Evolutionary conservation across 2,888 invertebrate genomes (phyloP).

Genomic region (Aplocera efformata): DNA sequence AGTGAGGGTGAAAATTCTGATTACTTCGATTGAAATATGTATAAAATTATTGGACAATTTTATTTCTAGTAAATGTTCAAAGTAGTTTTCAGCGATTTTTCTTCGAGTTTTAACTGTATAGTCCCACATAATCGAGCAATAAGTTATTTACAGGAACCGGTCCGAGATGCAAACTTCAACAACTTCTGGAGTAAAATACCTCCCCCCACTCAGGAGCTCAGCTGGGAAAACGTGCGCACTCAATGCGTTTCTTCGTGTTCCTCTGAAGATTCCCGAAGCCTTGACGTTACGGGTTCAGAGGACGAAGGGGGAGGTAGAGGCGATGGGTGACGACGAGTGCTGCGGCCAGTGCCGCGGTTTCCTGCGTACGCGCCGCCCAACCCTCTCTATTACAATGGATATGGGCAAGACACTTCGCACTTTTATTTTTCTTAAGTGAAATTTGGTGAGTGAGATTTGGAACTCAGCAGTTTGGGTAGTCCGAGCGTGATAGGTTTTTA

Average conservation of each 20-base stretch:
- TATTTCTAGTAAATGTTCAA: no score
- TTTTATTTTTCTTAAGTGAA: constrained; percentile 59
- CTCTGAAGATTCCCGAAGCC: constrained; percentile 72
- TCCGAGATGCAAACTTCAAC: constrained; percentile 67
- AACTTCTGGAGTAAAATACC: constrained; percentile 74
- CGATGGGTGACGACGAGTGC: constrained; percentile 69
- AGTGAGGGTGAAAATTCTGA: no score
- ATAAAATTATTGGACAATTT: no score
- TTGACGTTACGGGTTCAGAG: constrained; percentile 77
- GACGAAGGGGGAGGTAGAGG: constrained; percentile 63
- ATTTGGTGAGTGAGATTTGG: not conserved
- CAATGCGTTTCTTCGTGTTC: constrained; percentile 65
- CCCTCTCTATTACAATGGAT: constrained; percentile 52
- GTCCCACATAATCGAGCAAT: not conserved
- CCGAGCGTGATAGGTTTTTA: not conserved
- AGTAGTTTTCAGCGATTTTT: no score
- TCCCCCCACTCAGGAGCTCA: constrained; percentile 52
- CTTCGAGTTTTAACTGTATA: no score
- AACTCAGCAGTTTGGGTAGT: not conserved
- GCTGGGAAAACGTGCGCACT: constrained; percentile 58
- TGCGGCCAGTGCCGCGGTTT: constrained; percentile 79
- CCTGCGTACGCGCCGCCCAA: constrained; percentile 51
- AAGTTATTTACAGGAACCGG: constrained; percentile 47
- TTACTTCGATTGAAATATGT: no score
- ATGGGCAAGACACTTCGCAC: constrained; percentile 52